Percentiles rank a stretch among this genome's conserved stretches.
Conservation (phyloP, 2,113 vertebrate genomes). For the Pygathrix nemaeus region DNA sequence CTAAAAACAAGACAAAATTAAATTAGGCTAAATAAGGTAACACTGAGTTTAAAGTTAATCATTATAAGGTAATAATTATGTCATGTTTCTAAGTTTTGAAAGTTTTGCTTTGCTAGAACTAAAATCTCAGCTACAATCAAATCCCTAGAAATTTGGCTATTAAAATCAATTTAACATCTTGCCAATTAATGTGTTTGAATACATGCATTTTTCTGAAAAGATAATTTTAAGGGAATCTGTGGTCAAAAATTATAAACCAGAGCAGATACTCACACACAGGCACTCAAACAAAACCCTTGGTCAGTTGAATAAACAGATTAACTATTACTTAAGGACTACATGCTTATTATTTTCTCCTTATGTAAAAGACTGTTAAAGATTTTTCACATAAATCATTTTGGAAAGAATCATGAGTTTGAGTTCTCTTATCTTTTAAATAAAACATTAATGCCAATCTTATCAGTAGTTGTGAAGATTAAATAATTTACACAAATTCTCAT, state of each 20-base stretch:
- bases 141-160: neutral
- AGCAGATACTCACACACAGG: neutral
- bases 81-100: neutral
- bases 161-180: neutral
- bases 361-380: neutral
- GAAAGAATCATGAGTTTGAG: neutral
- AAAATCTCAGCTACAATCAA: neutral
- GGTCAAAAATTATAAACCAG: neutral
- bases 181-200: neutral
- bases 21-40: neutral
- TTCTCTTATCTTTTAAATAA: neutral
- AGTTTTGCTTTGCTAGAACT: neutral
- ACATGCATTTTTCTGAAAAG: neutral
- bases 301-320: neutral
- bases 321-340: neutral
- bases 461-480: neutral
- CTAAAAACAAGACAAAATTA: neutral
- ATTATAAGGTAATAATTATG: neutral
- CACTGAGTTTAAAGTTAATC: neutral
- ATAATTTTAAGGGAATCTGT: neutral
- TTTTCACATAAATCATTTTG: neutral
- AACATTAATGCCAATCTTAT: neutral
- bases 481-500: neutral
- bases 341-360: neutral
- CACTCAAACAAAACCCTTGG: neutral